Evolutionary conservation across 2,113 vertebrate genomes (phyloP).

Genomic region (Lanius collurio): DNA sequence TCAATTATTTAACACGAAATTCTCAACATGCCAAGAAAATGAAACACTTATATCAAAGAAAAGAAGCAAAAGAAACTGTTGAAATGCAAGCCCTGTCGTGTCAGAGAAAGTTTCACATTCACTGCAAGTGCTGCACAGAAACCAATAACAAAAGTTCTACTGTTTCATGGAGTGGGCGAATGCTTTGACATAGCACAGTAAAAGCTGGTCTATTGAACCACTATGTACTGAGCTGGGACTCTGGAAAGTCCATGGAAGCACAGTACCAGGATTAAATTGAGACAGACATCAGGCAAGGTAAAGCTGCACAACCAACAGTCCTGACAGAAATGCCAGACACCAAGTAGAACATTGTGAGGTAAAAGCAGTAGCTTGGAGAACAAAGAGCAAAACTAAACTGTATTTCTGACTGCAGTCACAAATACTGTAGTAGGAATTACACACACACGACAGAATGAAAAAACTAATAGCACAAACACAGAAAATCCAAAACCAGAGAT

Average conservation of each 20-base stretch:
- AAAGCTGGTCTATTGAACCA: background rate
- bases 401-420: background rate
- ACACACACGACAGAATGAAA: background rate
- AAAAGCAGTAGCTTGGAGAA: background rate
- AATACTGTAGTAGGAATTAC: background rate
- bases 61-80: background rate
- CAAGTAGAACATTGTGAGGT: background rate
- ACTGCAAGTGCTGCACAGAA: background rate
- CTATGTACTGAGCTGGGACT: background rate
- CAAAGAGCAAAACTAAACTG: background rate
- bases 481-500: background rate
- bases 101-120: background rate
- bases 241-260: background rate
- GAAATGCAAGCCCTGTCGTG: background rate
- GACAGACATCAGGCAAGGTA: background rate
- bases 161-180: background rate
- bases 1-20: background rate
- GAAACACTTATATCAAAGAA: background rate
- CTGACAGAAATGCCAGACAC: background rate
- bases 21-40: background rate
- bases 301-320: background rate
- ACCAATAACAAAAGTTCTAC: background rate
- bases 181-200: background rate
- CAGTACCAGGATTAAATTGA: background rate
- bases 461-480: background rate